Base-by-base conservation (phyloP, 2,888 invertebrate genomes). In the Fragum fragum region DNA sequence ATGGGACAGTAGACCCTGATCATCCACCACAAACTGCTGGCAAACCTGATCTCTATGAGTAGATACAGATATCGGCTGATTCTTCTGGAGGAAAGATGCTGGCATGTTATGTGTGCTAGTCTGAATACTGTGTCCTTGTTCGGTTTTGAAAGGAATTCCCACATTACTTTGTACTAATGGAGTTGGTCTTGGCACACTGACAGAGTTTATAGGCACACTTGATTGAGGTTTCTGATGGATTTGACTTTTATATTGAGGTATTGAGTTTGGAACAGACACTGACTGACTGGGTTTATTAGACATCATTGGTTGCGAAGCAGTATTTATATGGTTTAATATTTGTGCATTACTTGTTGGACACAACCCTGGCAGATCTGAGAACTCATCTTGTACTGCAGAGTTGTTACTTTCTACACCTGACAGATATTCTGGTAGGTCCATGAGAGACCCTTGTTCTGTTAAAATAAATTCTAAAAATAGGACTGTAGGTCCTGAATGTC, bases 141-240 rank as follows among this genome's bases (percentile, higher is more conserved):
- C 68, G 1, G 71, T 16, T n/a, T 73, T 57, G 26, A 84, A 36
- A 9, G 86, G 81, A 11, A 87, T 74, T 9, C 76, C 81, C 11
- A 88, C 89, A 83, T 91, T 91, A 70, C 87, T 90, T 83, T 92
- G 92, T 9, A 91, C 91, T 53, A 92, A 79, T 14, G 91, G 89
- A 28, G 87, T 88, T 21, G 92, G 92, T 59, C 89, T 79, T 0
- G 92, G 92, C 26, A 92, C 91, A 82, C 76, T 89, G 23, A 92
- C 88, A n/a, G 87, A 86, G 57, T 89, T 89, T 3, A 86, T 68
- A 9, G 83, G 63, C 14, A 32, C 73, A 28, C 75, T 29, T 21
- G 36, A 52, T 47, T 66, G 18, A 53, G 59, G 47, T 3, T 66
- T 52, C 7, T 42, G 36, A 9, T 21, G 32, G n/a, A n/a, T 39